phyloP scores from a whole-genome alignment of 2,113 vertebrate genomes.

The Vombatus ursinus region DNA sequence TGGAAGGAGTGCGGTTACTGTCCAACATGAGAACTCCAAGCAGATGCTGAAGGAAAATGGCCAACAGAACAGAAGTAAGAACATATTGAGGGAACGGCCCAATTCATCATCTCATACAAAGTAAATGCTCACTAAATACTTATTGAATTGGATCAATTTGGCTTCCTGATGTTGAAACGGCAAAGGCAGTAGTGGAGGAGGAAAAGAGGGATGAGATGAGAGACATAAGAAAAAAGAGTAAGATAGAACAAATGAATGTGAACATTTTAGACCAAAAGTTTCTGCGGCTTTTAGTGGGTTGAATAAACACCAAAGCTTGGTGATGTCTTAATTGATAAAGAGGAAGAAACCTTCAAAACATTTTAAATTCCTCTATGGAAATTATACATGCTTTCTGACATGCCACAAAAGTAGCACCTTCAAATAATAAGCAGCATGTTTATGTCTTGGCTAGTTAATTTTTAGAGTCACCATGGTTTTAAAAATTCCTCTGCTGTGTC shows the following conservation, averaged over 20 bases:
- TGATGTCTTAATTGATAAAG: background rate
- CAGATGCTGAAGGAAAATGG: background rate
- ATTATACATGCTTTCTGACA: background rate
- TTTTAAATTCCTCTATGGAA: background rate
- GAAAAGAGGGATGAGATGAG: background rate
- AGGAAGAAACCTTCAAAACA: background rate
- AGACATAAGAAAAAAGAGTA: background rate
- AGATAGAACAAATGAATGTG: background rate
- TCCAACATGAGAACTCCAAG: background rate
- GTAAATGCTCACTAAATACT: background rate
- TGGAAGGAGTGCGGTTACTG: background rate
- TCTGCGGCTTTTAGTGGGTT: background rate
- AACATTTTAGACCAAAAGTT: background rate
- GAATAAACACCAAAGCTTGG: background rate
- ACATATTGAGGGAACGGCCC: background rate
- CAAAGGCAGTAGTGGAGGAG: background rate
- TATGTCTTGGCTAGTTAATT: background rate
- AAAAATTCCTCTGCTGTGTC: background rate
- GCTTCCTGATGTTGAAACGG: background rate
- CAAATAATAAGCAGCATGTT: background rate
- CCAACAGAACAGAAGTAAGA: background rate
- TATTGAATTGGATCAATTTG: background rate
- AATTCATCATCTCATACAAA: background rate
- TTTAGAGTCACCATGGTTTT: slow-evolving; percentile 12
- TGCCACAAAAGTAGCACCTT: background rate